Evolutionary conservation across 2,888 invertebrate genomes (phyloP), one percentile per base, ranked within the genome.

Genomic region (Torymus texanus): DNA sequence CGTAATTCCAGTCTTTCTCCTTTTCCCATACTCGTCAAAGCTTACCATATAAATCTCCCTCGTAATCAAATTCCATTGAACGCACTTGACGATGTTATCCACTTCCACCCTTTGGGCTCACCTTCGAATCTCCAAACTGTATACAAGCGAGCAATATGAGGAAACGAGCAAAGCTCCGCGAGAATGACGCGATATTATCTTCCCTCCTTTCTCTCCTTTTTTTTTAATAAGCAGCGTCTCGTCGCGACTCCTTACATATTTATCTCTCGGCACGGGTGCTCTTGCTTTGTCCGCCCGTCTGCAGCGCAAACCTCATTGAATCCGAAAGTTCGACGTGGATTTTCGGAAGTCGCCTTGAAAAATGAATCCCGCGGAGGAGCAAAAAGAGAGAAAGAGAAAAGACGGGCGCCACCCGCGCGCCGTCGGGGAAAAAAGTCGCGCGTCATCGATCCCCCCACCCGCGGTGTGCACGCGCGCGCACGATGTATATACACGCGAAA

Each of bases 231-330:
- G 66, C 73, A 79, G 59, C 79, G 71, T 65, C 12, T 51, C 63
- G 59, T 29, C 53, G 63, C 83, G 84, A 86, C 85, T 86, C 41
- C 41, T 87, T 86, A 86, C 86, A 86, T 87, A 87, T 88, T 87
- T 87, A 87, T 88, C 77, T 70, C 70, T 55, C 55, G 11, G 41
- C 53, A 29, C 65, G n/a, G 82, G 82, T 4, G 29, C 29, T 5
- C 81, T 80, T 83, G 84, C 85, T 85, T 88, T 88, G 87, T 87
- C 82, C 83, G 83, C 84, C 83, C 85, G 86, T 87, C 88, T 56
- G 67, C 73, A 55, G 50, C 72, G 29, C 61, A 29, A 58, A 13
- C 51, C 41, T 68, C 65, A 75, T 77, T 77, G 77, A 80, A 80
- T 62, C 61, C 59, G 59, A 55, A 65, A 77, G 74, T 77, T 80